phyloP scores from a whole-genome alignment of 2,888 invertebrate species.

The Phytoseiulus persimilis region DNA sequence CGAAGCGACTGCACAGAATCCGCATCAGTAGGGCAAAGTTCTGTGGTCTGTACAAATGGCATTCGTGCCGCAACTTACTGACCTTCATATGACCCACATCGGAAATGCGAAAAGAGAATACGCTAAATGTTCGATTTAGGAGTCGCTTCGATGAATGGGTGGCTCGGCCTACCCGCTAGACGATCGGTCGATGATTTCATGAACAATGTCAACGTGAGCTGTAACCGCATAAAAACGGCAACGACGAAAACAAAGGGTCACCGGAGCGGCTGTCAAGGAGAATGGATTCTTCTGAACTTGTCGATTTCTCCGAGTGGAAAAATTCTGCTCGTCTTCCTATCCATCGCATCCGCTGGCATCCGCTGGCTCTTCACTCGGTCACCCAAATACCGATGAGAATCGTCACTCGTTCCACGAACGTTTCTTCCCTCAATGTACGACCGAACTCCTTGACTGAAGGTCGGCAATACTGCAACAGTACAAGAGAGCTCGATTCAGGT shows the following conservation, averaged over 20 bases:
- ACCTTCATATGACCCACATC: neutral
- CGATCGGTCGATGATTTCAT: neutral
- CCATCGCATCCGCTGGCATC: neutral
- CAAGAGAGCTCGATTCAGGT: no score
- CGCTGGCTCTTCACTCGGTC: neutral
- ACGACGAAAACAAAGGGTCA: neutral
- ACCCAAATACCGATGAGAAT: neutral
- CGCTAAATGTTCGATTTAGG: neutral
- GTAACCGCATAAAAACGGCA: neutral
- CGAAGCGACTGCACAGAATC: no score
- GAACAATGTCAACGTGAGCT: neutral
- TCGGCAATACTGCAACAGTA: no score
- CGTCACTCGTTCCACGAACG: neutral
- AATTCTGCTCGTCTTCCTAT: neutral
- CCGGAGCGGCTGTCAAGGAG: neutral
- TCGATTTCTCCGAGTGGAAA: neutral
- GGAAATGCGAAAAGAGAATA: neutral
- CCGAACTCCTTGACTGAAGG: no score
- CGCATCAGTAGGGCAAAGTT: neutral
- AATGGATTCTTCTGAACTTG: neutral
- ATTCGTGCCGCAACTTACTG: neutral
- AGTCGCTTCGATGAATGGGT: neutral
- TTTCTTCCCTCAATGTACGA: no score
- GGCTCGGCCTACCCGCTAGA: neutral
- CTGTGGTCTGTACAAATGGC: neutral